Base-by-base conservation (phyloP, 2,797 vertebrate species). In the Tolypeutes matacus region DNA sequence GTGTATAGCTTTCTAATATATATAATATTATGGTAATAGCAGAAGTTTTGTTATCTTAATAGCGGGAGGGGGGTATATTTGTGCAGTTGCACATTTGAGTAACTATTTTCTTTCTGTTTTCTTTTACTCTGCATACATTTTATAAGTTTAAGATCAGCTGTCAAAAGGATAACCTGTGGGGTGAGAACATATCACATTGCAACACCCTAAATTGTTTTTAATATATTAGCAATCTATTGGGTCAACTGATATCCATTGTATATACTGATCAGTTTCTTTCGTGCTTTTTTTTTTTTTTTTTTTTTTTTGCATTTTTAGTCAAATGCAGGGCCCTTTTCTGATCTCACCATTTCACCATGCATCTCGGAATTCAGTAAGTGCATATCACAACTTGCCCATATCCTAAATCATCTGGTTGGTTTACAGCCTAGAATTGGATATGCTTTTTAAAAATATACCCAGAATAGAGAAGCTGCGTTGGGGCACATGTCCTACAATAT, bases 1-100 rank as follows among this genome's bases (percentile, higher is more conserved):
- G 99, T 99, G 99, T 99, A 99, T 99, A 99, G 99, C 99, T 99
- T 99, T 99, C 99, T 99, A 99, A 99, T 99, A 99, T 99, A 99
- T 99, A 99, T 99, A 99, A 98, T 99, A 98, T 98, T 98, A 99
- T 99, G 99, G 98, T 99, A 98, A 99, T 99, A 99, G 98, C 98
- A 99, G 98, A 98, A 98, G 98, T 98, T 99, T 99, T 99, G 98
- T 99, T 99, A 98, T 98, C 98, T 99, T 99, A 98, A 99, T 99
- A 99, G 99, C 98, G 99, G 99, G 99, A 98, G 99, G 99, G 98
- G 98, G 98, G 98, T 98, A 98, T 99, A 98, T 99, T 98, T 99
- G 99, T 99, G 99, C 99, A 98, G 98, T 99, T 99, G 99, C 99
- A 99, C 99, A 99, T 97, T 98, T 98, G 98, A 98, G 98, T 98